Base-by-base conservation (phyloP, 2,888 invertebrate genomes). In the Parthenolecanium corni region DNA sequence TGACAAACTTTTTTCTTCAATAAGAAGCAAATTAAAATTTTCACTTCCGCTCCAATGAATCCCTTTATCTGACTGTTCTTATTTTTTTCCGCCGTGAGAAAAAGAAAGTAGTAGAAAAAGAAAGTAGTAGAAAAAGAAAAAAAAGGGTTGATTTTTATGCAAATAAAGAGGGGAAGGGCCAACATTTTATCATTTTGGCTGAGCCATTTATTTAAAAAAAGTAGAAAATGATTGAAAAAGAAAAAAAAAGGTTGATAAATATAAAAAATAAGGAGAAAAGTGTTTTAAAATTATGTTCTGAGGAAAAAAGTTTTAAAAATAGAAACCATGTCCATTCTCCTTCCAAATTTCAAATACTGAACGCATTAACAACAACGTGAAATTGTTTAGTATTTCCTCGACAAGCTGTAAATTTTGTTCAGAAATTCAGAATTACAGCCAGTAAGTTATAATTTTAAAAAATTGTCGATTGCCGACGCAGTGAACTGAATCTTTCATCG, bases 211-310 rank as follows among this genome's bases (percentile, higher is more conserved):
- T 31, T 31, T n/a, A 14, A 44, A 40, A 42, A 23, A 42, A 42
- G 21, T 20, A 54, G 3, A 16, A 31, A 6, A 20, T 21, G 21
- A 16, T 6, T 11, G 18, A 47, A 23, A 51, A 51, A 51, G 18
- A 52, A 52, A 52, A 52, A 18, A 52, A 52, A 47, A 47, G n/a
- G 20, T 12, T 12, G n/a, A n/a, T 16, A 47, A 47, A 51, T 5
- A 51, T 14, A 14, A 51, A 51, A 16, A 51, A 21, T 14, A 18
- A 51, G 20, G 14, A 6, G 9, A 47, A 12, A 47, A 31, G 31
- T 31, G 31, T 6, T 31, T 4, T 31, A 31, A 31, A 31, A 31
- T 31, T 31, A 31, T 31, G 31, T 31, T 31, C 5, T 9, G n/a
- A 47, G 20, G 20, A 51, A 51, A 51, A 51, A 21, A 31, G 31